Base-by-base conservation (phyloP, 2,113 vertebrate species). In the Chloropsis hardwickii region DNA sequence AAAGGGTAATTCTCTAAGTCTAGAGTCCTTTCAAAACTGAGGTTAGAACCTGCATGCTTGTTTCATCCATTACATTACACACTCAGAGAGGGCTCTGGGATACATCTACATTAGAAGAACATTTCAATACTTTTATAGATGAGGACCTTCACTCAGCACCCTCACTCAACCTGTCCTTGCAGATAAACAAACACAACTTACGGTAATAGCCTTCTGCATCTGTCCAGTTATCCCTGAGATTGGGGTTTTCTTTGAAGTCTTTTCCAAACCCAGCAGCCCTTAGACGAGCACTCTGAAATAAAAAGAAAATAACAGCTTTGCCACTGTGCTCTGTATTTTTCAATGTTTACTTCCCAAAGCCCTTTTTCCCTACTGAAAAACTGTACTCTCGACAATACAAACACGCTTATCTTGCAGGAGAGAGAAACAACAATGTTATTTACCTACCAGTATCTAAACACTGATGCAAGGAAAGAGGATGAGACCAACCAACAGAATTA, bases 201-300 rank as follows among this genome's bases (percentile, higher is more conserved):
- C 99, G 98, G 83, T 99, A 99, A 97, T 99, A 99, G 83, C 99
- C 99, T 96, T 99, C 99, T 29, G 99, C 98, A 88, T 99, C 99
- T 3, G 99, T 99, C 99, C 99, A 99, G 97, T 99, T 99, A 97
- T 99, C 99, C 98, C 99, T 98, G 96, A 99, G 99, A 95, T 99
- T 99, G 81, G 99, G 99, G 96, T 99, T 99, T 96, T 99, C 99
- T 95, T 99, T 99, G 97, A 99, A 99, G 97, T 99, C 99, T 97
- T 99, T 99, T 81, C 99, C 99, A 64, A 99, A 98, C 29, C 99
- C 99, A 81, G 99, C 99, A 93, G 99, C 99, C 95, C 99, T 98
- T 94, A 99, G 98, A 95, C 99, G 98, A 95, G 99, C 99, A 92
- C 98, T 99, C 99, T 99, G 95, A 95, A 98, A 98, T 21, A 90